Evolutionary conservation across 2,888 invertebrate genomes (phyloP), one percentile per base, ranked within the genome.

Genomic region (Rhyacophila evoluta): DNA sequence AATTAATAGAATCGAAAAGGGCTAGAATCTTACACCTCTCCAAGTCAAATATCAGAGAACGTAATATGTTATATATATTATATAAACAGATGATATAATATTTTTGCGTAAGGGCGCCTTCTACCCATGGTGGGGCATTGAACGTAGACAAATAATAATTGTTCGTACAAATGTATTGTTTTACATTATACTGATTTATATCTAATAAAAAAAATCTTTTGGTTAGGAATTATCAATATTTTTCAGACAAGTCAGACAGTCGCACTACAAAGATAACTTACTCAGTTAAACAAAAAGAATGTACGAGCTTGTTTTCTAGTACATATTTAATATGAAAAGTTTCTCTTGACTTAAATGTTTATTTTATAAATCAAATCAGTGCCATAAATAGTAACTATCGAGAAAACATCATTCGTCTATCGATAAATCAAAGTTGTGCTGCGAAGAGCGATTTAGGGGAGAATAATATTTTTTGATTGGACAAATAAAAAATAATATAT

Each of bases 401-500:
- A 79, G 79, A 76, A 79, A 71, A 80, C 76, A 79, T 79, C 78
- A 77, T 78, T 77, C 74, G 36, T 67, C 69, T 29, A 19, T 38
- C 78, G 29, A 82, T 80, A 82, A 80, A 82, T 82, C 81, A 82
- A 79, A 79, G 55, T 70, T 72, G 67, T 37, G 55, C 55, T 55
- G 55, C 55, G 75, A 75, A 71, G 38, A 69, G 76, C 33, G 75
- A 77, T 36, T n/a, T 33, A 36, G 19, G 68, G 38, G 79, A 79
- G 79, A 82, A 81, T 76, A 86, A 86, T 88, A 88, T 88, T 87
- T 86, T 86, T 88, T 89, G 89, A 90, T 89, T 90, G 89, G 88
- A 88, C 89, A 87, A 87, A 89, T 89, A 89, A 81, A 82, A 80
- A 69, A 90, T 89, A 89, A 89, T 85, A 85, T 87, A 87, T 88